Conservation (phyloP, 2,113 vertebrate genomes). For the Austrofundulus limnaeus region DNA sequence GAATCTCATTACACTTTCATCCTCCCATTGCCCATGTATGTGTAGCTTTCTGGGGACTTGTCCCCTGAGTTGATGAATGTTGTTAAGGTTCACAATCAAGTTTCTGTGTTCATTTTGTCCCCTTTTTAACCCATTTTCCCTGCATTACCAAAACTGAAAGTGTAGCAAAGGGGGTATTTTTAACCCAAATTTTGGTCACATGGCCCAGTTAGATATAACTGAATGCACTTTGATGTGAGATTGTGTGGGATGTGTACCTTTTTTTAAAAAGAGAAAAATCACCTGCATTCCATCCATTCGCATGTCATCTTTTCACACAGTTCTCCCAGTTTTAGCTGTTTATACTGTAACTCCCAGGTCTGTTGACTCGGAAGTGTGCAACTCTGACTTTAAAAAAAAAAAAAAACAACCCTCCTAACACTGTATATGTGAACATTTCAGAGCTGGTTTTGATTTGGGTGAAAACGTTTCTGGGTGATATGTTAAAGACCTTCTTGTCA, state of each 20-base stretch:
- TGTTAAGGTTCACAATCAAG: conserved; percentile 72
- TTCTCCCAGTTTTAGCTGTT: conserved; percentile 42
- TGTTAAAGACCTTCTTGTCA: conserved; percentile 52
- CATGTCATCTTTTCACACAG: conserved; percentile 66
- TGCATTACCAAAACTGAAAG: conserved; percentile 67
- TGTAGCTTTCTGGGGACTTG: conserved; percentile 62
- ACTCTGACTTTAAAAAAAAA: conserved; percentile 48
- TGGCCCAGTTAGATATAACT: conserved; percentile 63
- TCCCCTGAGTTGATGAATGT: conserved; percentile 69
- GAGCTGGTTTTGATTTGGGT: conserved; percentile 30
- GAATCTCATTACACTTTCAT: conserved; percentile 53
- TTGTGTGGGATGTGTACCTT: conserved; percentile 75
- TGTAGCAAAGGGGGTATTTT: conserved; percentile 62
- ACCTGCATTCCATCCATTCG: conserved; percentile 79
- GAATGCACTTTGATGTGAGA: conserved; percentile 84
- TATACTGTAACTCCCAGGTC: conserved; percentile 52
- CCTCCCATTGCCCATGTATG: conserved; percentile 44
- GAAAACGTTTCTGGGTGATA: conserved; percentile 49
- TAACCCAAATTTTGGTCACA: conserved; percentile 42
- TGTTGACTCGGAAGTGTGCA: conserved; percentile 32
- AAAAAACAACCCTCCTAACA: conserved; percentile 57
- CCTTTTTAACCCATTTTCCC: conserved; percentile 26
- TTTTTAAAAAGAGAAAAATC: conserved; percentile 38
- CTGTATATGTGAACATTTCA: conserved; percentile 71
- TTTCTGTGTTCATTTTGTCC: conserved; percentile 49